Base-by-base conservation (phyloP, 2,113 vertebrate genomes). In the Cariama cristata region DNA sequence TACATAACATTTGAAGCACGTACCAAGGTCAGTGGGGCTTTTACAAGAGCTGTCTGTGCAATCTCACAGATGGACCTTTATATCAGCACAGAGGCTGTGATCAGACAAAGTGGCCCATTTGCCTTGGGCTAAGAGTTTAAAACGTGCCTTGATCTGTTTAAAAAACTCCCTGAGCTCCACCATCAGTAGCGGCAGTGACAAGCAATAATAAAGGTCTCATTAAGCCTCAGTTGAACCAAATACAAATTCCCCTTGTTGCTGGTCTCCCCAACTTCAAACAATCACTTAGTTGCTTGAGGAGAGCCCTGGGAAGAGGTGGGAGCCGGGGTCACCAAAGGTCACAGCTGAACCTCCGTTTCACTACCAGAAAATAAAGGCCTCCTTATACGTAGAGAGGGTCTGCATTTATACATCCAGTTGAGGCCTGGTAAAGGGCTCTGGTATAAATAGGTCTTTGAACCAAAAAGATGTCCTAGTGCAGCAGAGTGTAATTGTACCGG, bases 361-460 rank as follows among this genome's bases (percentile, higher is more conserved):
- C 73, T 30, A 22, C 1, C 0, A 74, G 91, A 75, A 94, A 88
- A 95, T 86, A 94, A 96, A 93, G 95, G 28, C 23, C 16, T 75
- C 58, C 92, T 96, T 95, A 94, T 85, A 42, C 1, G 0, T 12
- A 26, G 62, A 79, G 52, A 86, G 58, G 23, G 35, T 71, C 84
- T 93, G 87, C 69, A 38, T 93, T 92, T 90, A 55, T 53, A 33
- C 21, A 14, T 49, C 58, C 42, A 22, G 63, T 47, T 62, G 62
- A 66, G 42, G 56, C 35, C 73, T 72, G 56, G 71, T 60, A 20
- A 79, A 96, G 38, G 53, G 32, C 62, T 86, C 27, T 49, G 10
- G 28, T 49, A 97, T 71, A 94, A 96, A 92, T 18, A 77, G n/a
- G 79, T 81, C 95, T 97, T 96, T 97, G 92, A 97, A 96, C 81